Conservation (phyloP, 2,888 invertebrate genomes). For the Drosophila multiciliata region DNA sequence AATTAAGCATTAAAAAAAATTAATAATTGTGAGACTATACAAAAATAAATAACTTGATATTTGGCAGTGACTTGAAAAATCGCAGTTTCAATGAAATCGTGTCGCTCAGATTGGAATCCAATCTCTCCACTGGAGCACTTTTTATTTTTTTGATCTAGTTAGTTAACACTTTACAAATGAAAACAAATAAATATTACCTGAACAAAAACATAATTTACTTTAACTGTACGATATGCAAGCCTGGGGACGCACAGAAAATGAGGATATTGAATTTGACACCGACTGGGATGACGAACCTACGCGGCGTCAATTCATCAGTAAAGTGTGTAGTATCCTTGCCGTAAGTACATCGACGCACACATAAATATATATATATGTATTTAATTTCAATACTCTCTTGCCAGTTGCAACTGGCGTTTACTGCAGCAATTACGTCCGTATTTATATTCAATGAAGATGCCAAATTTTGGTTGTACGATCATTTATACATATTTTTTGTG, state of each 20-base stretch:
- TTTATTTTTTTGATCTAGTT: not conserved
- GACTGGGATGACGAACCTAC: conserved; percentile 14
- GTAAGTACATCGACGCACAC: conserved; percentile 22
- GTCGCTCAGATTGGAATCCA: not conserved
- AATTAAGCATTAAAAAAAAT: conserved; percentile 32
- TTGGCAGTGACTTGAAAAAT: conserved; percentile 2
- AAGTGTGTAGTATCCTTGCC: conserved; percentile 34
- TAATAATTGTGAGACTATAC: conserved; percentile 43
- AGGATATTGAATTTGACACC: not conserved
- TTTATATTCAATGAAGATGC: not conserved
- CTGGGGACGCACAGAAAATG: not conserved
- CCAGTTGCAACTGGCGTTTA: conserved; percentile 29
- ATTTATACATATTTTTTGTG: not conserved
- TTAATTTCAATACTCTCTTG: not conserved
- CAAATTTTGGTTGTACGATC: fast-evolving
- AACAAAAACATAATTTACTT: not conserved
- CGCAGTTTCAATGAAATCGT: not conserved
- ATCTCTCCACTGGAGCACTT: not conserved
- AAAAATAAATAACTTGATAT: conserved; percentile 50
- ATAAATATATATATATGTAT: not conserved
- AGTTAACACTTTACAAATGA: not conserved
- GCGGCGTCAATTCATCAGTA: conserved; percentile 36
- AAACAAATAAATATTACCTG: not conserved
- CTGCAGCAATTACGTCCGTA: not conserved
- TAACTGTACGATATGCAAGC: conserved; percentile 1